Conservation (phyloP, 2,113 vertebrate genomes). For the Merops nubicus region DNA sequence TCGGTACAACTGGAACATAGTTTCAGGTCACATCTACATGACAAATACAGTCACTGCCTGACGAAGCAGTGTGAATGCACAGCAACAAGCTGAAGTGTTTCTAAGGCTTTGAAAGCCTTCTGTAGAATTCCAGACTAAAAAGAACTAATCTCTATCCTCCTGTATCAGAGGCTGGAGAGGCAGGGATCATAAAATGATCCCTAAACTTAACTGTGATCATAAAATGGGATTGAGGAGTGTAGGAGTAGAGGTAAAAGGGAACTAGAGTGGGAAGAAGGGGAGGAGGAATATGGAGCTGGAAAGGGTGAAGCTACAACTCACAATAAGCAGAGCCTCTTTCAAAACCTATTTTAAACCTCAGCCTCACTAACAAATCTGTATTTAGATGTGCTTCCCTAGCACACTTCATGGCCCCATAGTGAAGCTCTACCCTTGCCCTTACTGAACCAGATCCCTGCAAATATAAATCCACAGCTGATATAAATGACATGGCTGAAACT, state of each 20-base stretch:
- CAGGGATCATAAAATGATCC: no score
- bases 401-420: accelerated
- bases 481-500: background rate
- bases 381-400: background rate
- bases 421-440: background rate
- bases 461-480: background rate
- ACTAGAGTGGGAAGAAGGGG: background rate
- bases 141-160: background rate
- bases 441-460: background rate
- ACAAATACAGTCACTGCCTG: background rate
- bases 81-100: background rate
- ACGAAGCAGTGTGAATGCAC: background rate
- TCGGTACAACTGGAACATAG: background rate
- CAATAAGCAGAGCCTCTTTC: background rate
- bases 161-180: background rate
- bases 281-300: background rate
- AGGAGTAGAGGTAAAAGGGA: background rate
- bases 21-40: slow-evolving; percentile 26
- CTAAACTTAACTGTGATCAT: background rate
- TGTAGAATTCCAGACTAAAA: background rate
- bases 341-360: background rate
- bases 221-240: accelerated
- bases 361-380: background rate
- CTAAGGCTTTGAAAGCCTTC: background rate
- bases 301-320: background rate